Evolutionary conservation across 2,797 vertebrate species (phyloP).

Genomic region (Ctenopoma kingsleyae): DNA sequence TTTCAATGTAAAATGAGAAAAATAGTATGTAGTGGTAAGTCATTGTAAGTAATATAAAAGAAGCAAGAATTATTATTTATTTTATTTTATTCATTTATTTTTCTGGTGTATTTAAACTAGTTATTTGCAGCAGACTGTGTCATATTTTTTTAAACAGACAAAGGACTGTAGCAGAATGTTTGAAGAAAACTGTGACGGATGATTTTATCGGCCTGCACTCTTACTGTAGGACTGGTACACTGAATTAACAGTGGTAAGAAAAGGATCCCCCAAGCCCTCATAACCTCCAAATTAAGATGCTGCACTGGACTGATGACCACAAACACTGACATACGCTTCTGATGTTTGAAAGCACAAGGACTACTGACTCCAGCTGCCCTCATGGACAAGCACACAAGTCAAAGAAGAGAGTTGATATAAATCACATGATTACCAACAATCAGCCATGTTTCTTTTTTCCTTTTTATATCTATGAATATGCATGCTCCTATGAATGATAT

Average conservation of each 20-base stretch:
- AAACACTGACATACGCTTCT: conserved; percentile 6
- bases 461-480: conserved; percentile 20
- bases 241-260: conserved; percentile 14
- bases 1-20: not conserved
- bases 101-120: not conserved
- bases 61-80: not conserved
- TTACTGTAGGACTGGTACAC: not conserved
- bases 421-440: not conserved
- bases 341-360: conserved; percentile 36
- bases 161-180: not conserved
- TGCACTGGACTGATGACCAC: conserved; percentile 18
- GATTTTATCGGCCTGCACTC: not conserved
- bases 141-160: not conserved
- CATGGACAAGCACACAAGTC: not conserved
- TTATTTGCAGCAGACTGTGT: no score
- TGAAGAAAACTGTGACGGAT: not conserved
- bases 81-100: not conserved
- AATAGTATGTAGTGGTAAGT: not conserved
- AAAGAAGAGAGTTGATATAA: no score
- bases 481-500: conserved; percentile 35
- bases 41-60: not conserved
- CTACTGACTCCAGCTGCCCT: not conserved
- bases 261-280: conserved; percentile 14
- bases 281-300: conserved; percentile 26
- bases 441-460: not conserved